phyloP scores from a whole-genome alignment of 2,797 vertebrate species.

The Galago senegalensis region DNA sequence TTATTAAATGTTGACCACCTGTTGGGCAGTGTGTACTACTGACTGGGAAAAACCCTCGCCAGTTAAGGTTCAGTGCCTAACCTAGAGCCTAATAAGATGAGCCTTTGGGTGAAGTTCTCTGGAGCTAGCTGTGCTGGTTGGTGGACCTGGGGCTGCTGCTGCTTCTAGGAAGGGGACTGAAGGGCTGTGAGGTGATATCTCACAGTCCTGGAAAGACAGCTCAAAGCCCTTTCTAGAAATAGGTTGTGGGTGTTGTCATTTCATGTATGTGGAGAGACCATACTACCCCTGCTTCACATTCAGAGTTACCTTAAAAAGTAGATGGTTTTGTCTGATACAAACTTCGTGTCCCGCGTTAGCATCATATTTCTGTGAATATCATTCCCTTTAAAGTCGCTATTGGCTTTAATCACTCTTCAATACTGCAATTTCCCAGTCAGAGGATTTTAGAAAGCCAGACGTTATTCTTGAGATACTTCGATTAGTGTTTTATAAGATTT shows the following conservation, averaged over 20 bases:
- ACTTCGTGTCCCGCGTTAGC: not conserved
- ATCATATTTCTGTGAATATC: not conserved
- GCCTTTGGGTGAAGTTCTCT: not conserved
- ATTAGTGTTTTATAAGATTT: constrained; percentile 15
- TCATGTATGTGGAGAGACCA: not conserved
- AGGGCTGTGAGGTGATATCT: not conserved
- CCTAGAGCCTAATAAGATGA: not conserved
- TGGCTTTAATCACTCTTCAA: not conserved
- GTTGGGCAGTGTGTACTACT: not conserved
- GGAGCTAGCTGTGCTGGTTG: not conserved
- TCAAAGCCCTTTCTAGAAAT: not conserved
- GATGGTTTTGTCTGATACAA: not conserved
- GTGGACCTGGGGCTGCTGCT: not conserved
- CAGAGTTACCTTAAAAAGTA: not conserved
- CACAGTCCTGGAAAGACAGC: not conserved
- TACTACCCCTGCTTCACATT: not conserved
- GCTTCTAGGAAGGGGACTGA: not conserved
- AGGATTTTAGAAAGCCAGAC: not conserved
- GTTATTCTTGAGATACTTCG: not conserved
- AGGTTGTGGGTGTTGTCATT: not conserved
- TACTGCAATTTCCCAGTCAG: not conserved
- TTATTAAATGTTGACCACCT: not conserved
- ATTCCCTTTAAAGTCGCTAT: not conserved
- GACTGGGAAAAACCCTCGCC: not conserved
- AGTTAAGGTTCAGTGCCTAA: not conserved